A percentile compares a stretch with the other conserved stretches of the same genome.
These are phyloP conservation scores for Nicator chloris DNA, from an alignment of 2,113 vertebrate species.

Conservation along the genomic window DNA sequence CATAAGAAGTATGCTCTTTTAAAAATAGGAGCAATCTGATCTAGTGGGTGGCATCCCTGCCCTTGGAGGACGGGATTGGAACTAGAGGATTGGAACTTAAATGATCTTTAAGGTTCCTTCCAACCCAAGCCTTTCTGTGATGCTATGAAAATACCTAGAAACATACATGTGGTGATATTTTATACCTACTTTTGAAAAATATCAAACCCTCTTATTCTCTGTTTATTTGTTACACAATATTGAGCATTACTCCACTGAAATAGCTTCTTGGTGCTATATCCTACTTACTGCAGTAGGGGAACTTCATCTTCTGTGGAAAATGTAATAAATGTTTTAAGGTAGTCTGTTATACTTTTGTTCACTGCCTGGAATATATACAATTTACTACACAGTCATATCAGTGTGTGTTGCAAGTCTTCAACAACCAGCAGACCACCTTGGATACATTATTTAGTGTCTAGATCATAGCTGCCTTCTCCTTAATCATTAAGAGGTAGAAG, in stretches of 20 bases:
- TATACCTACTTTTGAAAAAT: neutral
- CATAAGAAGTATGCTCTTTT: neutral
- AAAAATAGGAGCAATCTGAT: neutral
- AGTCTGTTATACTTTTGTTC: neutral
- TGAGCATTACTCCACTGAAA: neutral
- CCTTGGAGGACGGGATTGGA: neutral
- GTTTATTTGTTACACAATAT: neutral
- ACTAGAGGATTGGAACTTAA: neutral
- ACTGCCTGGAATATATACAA: neutral
- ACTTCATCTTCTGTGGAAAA: neutral
- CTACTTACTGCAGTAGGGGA: neutral
- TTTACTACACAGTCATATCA: neutral
- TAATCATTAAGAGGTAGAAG: neutral
- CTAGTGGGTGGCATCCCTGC: neutral
- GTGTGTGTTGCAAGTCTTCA: neutral
- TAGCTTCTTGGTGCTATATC: neutral
- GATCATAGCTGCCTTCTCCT: neutral
- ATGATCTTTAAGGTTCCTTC: neutral
- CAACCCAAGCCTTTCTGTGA: neutral
- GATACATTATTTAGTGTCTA: neutral
- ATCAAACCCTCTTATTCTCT: neutral
- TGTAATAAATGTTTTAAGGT: neutral
- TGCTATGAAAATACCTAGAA: neutral
- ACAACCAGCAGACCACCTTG: neutral
- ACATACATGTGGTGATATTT: neutral